phyloP scores from a whole-genome alignment of 2,113 vertebrate genomes.

The Odontesthes bonariensis region DNA sequence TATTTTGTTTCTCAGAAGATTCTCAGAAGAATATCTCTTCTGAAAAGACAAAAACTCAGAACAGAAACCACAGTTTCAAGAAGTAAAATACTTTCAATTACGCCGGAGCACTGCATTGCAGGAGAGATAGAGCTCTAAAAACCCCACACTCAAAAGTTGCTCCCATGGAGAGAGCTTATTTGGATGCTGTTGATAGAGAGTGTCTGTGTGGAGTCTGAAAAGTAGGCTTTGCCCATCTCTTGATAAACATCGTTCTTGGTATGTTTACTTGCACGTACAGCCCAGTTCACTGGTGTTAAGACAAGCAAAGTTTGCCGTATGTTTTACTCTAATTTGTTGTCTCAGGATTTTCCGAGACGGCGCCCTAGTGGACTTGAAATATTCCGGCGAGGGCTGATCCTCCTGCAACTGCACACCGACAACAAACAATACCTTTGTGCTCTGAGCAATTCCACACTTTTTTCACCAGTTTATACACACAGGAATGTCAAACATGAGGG shows the following conservation, averaged over 20 bases:
- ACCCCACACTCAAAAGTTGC: slow-evolving; percentile 35
- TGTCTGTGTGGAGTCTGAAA: slow-evolving; percentile 34
- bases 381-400: background rate
- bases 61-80: slow-evolving; percentile 27
- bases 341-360: background rate
- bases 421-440: slow-evolving; percentile 21
- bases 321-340: slow-evolving; percentile 11
- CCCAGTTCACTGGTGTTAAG: slow-evolving; percentile 16
- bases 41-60: slow-evolving; percentile 12
- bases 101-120: slow-evolving; percentile 29
- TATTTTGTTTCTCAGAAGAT: too few relatives aligned
- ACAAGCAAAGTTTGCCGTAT: slow-evolving; percentile 1
- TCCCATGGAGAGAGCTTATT: slow-evolving; percentile 41
- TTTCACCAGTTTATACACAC: slow-evolving; percentile 3
- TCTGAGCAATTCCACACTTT: slow-evolving; percentile 34
- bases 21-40: too few relatives aligned
- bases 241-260: slow-evolving; percentile 24
- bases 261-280: slow-evolving; percentile 10
- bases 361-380: background rate
- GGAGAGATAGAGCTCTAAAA: slow-evolving; percentile 40
- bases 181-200: slow-evolving; percentile 42
- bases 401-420: background rate
- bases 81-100: slow-evolving; percentile 36
- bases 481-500: slow-evolving; percentile 7
- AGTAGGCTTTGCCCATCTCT: slow-evolving; percentile 16